Evolutionary conservation across 2,888 invertebrate genomes (phyloP).

Genomic region (Flabesymbios commensalis): DNA sequence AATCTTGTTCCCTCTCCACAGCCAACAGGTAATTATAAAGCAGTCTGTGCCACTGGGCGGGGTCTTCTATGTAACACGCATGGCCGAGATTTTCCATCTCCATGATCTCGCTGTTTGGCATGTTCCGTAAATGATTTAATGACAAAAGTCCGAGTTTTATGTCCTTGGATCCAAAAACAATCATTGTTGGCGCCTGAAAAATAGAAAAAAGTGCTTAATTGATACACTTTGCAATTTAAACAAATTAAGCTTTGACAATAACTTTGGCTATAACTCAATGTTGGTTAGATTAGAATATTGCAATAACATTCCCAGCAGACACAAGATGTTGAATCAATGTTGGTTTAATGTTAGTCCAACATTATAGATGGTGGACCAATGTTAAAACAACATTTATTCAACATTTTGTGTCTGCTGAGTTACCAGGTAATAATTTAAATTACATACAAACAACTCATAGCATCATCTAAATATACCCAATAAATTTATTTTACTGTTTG

Average conservation of each 20-base stretch:
- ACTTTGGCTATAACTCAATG: background rate
- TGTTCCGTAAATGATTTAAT: constrained; percentile 49
- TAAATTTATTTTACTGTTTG: no score
- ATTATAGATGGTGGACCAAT: no score
- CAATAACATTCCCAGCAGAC: no score
- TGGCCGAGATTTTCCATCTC: constrained; percentile 60
- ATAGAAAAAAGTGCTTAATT: background rate
- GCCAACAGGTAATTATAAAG: constrained; percentile 58
- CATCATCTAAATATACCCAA: no score
- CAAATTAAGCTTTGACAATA: no score
- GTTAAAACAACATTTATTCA: no score
- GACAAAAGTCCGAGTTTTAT: constrained; percentile 50
- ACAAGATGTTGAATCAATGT: no score
- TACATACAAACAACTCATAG: background rate
- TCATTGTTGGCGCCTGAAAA: constrained; percentile 62
- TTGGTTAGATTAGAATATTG: background rate
- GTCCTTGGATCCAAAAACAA: constrained; percentile 64
- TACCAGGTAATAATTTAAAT: background rate
- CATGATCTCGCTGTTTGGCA: constrained; percentile 58
- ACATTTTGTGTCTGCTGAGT: no score
- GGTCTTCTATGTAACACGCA: constrained; percentile 62
- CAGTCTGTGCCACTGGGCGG: constrained; percentile 60
- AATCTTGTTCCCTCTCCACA: constrained; percentile 19
- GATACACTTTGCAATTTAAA: no score
- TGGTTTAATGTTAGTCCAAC: no score